Percentiles rank a stretch among this genome's conserved stretches.
These are phyloP conservation scores for Biston betularia DNA, from an alignment of 2,888 invertebrate genomes.

Conservation along the genomic window DNA sequence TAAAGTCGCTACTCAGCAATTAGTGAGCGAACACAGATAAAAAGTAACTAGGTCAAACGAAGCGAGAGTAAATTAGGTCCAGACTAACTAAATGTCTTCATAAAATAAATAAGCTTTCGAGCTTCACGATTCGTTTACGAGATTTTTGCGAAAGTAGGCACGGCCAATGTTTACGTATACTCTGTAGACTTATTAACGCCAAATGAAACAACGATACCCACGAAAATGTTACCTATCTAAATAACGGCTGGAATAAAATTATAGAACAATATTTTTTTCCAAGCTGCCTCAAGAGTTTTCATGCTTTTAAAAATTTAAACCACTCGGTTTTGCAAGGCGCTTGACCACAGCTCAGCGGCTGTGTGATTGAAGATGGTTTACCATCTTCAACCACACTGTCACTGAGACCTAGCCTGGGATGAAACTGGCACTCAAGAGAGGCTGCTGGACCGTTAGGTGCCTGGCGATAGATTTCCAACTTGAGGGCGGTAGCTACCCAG, in stretches of 20 bases:
- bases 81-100: constrained; percentile 48
- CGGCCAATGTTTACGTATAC: constrained; percentile 21
- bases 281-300: neutral
- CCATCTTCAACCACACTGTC: no score
- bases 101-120: constrained; percentile 48
- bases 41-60: constrained; percentile 54
- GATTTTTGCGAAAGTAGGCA: constrained; percentile 29
- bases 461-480: no score
- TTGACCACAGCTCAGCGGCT: no score
- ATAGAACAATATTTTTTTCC: neutral
- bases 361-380: no score
- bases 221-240: neutral
- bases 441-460: no score
- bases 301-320: neutral
- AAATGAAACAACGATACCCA: constrained; percentile 10
- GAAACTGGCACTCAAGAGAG: no score
- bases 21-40: constrained; percentile 55
- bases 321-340: no score
- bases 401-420: no score
- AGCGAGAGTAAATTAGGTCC: constrained; percentile 48
- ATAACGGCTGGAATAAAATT: neutral
- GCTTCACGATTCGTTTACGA: constrained; percentile 28
- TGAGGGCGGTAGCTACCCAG: no score
- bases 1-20: constrained; percentile 58
- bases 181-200: constrained; percentile 16